Evolutionary conservation across 2,888 invertebrate genomes (phyloP).

Genomic region (Pollenia amentaria): DNA sequence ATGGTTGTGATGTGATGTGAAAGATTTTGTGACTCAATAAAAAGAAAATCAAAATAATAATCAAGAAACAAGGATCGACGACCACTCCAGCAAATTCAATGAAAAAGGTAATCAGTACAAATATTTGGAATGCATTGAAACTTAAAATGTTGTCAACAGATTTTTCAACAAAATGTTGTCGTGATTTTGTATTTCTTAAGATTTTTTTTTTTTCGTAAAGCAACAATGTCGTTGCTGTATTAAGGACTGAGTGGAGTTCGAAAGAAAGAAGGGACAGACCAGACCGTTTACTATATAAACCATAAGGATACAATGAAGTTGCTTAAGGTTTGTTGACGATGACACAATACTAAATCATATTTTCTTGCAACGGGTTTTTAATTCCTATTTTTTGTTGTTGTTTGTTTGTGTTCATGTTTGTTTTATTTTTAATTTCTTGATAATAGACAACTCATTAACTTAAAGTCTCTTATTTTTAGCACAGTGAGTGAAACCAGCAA

Average conservation of each 20-base stretch:
- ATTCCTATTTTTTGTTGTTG: neutral
- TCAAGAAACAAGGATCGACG: neutral
- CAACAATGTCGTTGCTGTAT: constrained; percentile 20
- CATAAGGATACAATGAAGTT: constrained; percentile 34
- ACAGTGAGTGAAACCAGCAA: neutral
- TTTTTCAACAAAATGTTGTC: neutral
- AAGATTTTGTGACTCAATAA: constrained; percentile 20
- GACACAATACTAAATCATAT: constrained; percentile 54
- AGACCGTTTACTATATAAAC: neutral
- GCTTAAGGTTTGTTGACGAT: constrained; percentile 44
- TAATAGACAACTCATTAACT: constrained; percentile 66
- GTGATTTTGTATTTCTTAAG: neutral
- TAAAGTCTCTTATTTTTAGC: neutral
- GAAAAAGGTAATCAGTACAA: constrained; percentile 53
- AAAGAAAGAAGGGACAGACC: neutral
- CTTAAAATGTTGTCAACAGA: constrained; percentile 45
- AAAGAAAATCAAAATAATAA: constrained; percentile 45
- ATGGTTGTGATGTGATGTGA: constrained; percentile 1
- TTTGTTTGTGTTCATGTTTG: constrained; percentile 7
- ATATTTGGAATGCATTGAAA: constrained; percentile 39
- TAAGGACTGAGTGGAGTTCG: neutral
- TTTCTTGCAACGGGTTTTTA: constrained; percentile 39
- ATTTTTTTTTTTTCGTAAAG: neutral
- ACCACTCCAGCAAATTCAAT: constrained; percentile 22
- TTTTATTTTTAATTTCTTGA: constrained; percentile 46